phyloP scores from a whole-genome alignment of 92 coral and sea anemone genomes.

The Palythoa grandiflora region DNA sequence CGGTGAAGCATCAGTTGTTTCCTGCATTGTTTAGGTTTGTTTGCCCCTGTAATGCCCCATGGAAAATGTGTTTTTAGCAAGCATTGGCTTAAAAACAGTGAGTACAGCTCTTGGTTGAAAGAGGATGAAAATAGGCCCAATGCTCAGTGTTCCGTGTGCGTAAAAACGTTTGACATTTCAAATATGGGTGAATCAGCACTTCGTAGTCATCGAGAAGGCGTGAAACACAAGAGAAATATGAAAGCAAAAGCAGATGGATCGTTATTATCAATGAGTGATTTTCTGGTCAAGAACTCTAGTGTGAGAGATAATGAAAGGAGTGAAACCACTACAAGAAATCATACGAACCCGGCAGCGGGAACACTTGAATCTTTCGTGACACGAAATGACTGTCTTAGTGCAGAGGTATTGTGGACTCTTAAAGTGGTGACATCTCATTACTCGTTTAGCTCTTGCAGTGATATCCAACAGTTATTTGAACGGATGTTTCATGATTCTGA shows the following conservation, averaged over 20 bases:
- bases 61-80: conserved; percentile 60
- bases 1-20: too few species aligned
- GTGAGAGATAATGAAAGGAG: conserved; percentile 22
- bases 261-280: conserved; percentile 24
- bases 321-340: conserved; percentile 35
- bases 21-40: not conserved
- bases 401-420: conserved; percentile 46
- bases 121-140: conserved; percentile 50
- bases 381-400: conserved; percentile 40
- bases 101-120: conserved; percentile 53
- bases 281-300: conserved; percentile 20
- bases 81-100: conserved; percentile 53
- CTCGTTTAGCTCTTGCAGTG: conserved; percentile 52
- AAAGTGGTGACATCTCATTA: conserved; percentile 52
- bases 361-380: not conserved
- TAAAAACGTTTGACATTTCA: conserved; percentile 58
- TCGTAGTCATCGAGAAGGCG: conserved; percentile 35
- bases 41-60: conserved; percentile 25
- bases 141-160: conserved; percentile 51
- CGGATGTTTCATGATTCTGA: conserved; percentile 47
- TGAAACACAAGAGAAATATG: conserved; percentile 44
- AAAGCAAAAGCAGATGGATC: conserved; percentile 33
- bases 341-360: not conserved
- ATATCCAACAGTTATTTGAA: conserved; percentile 36
- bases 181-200: conserved; percentile 58